Conservation (phyloP, 2,113 vertebrate genomes). For the Lagopus leucura region DNA sequence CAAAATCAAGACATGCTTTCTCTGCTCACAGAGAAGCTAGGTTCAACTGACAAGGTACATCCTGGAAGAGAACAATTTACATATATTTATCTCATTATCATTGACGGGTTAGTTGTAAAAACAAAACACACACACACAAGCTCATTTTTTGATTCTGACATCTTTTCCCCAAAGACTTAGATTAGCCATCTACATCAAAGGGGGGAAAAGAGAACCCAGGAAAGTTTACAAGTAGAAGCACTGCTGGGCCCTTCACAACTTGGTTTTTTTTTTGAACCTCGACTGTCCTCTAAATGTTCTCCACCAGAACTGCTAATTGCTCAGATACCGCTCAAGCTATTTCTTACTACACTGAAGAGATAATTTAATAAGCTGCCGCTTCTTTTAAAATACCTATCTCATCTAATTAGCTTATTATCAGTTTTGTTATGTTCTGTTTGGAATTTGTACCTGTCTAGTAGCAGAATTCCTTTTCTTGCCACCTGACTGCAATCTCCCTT, state of each 20-base stretch:
- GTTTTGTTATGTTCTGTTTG: background rate
- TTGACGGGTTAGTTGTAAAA: background rate
- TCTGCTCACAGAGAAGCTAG: background rate
- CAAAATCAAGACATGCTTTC: background rate
- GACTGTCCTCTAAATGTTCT: background rate
- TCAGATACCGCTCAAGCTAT: background rate
- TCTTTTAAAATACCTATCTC: background rate
- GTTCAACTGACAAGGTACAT: background rate
- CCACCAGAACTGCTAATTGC: background rate
- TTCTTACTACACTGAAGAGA: background rate
- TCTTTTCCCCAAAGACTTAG: background rate
- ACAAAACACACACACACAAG: background rate
- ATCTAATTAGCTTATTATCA: background rate
- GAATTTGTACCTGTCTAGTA: background rate
- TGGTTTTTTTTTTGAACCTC: background rate
- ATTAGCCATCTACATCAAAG: background rate
- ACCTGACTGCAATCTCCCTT: background rate
- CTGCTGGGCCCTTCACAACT: background rate
- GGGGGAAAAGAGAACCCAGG: background rate
- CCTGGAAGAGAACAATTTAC: background rate
- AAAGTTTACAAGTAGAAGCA: background rate
- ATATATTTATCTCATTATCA: background rate
- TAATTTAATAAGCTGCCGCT: background rate
- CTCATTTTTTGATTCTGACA: background rate
- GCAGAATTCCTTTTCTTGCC: background rate